Conservation (phyloP, 2,113 vertebrate genomes). For the Caretta caretta region DNA sequence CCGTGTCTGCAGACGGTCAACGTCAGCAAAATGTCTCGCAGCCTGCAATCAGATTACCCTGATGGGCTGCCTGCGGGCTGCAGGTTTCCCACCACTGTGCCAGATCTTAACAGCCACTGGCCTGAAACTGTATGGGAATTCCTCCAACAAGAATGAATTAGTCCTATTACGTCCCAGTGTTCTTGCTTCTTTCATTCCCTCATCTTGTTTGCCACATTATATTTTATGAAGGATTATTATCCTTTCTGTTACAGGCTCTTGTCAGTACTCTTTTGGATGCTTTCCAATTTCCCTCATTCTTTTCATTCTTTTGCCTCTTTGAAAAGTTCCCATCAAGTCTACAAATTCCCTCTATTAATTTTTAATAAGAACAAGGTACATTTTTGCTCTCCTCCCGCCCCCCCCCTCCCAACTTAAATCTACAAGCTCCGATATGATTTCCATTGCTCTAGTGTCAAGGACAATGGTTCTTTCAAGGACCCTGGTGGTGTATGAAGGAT, state of each 20-base stretch:
- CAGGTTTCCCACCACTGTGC: neutral
- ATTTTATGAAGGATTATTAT: neutral
- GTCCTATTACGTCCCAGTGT: neutral
- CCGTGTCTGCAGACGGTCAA: no score
- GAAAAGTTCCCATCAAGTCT: slow-evolving; percentile 7
- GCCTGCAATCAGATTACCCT: no score
- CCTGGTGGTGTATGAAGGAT: neutral
- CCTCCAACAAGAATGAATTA: neutral
- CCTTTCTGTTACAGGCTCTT: neutral
- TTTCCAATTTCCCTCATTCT: neutral
- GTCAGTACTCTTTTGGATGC: neutral
- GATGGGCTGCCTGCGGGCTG: no score
- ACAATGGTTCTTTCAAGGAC: neutral
- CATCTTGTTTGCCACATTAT: neutral
- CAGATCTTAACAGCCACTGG: neutral
- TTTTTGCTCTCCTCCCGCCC: neutral
- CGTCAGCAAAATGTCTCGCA: no score
- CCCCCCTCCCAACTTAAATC: neutral
- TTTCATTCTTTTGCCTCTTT: neutral
- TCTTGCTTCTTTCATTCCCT: neutral
- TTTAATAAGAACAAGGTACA: slow-evolving; percentile 38
- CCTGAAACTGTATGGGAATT: neutral
- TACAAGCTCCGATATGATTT: neutral
- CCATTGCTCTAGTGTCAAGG: slow-evolving; percentile 1
- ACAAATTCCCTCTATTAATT: slow-evolving; percentile 41